These are phyloP conservation scores for Cyclopterus lumpus DNA, from an alignment of 2,797 vertebrate genomes.

Conservation along the genomic window DNA sequence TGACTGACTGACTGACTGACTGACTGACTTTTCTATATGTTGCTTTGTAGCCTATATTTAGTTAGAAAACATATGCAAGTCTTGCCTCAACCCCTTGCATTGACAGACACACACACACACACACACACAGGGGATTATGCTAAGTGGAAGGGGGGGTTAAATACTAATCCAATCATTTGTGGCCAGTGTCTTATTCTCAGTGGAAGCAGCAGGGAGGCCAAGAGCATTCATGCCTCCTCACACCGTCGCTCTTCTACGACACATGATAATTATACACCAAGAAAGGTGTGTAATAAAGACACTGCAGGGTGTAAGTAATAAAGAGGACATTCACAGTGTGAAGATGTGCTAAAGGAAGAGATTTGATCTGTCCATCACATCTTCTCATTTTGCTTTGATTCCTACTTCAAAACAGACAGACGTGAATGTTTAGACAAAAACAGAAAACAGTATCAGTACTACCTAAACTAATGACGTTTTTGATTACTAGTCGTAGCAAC, in stretches of 20 bases:
- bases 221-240: slow-evolving; percentile 50
- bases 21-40: slow-evolving; percentile 13
- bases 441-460: neutral
- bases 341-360: slow-evolving; percentile 46
- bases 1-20: too few relatives aligned
- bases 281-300: slow-evolving; percentile 77
- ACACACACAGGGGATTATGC: slow-evolving; percentile 79
- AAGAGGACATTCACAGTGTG: slow-evolving; percentile 40
- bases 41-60: slow-evolving; percentile 62
- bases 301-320: slow-evolving; percentile 50
- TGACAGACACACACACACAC: neutral
- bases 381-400: slow-evolving; percentile 20
- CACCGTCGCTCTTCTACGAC: slow-evolving; percentile 63
- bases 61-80: slow-evolving; percentile 46
- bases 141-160: slow-evolving; percentile 79
- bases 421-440: neutral
- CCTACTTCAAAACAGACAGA: neutral
- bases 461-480: neutral
- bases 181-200: slow-evolving; percentile 80
- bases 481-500: neutral
- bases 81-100: slow-evolving; percentile 21
- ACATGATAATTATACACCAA: slow-evolving; percentile 79
- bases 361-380: slow-evolving; percentile 37
- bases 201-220: slow-evolving; percentile 69
- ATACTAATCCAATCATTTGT: slow-evolving; percentile 86